Base-by-base conservation (phyloP, 2,797 vertebrate species). In the Manis javanica region DNA sequence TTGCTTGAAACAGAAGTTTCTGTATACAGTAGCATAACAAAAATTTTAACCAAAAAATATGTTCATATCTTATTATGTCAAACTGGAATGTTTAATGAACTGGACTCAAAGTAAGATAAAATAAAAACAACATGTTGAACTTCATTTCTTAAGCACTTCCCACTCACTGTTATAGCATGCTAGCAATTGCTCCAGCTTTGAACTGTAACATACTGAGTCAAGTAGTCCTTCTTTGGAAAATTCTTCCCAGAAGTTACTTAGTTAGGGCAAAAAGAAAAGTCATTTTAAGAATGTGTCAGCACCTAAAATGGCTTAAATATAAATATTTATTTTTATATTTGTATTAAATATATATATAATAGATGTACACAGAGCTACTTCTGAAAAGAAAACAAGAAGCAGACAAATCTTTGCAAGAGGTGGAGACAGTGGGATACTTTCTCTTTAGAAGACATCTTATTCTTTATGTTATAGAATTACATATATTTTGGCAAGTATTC, bases 171-270 rank as follows among this genome's bases (percentile, higher is more conserved):
- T 87, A 96, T 1, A 95, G n/a, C 2, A 12, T 55, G 72, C 53
- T 82, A 95, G 69, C 57, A 94, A 84, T 94, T 94, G 72, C 72
- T 93, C 2, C 0, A 92, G 61, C 90, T 96, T 53, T 90, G 71
- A 96, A 92, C 95, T 94, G 96, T 68, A 90, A 95, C 39, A 74
- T n/a, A 96, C 19, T 81, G 78, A 95, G 29, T 91, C 64, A 94
- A 91, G 89, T 85, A 97, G 49, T 69, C 87, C 84, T 98, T 97
- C 91, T 77, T 59, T 90, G 94, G 92, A 97, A 98, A 98, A 96
- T 91, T 97, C 46, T 96, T 91, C 42, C 85, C 86, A 16, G 39
- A 68, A 96, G 82, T 94, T 96, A 96, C 57, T 97, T 83, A 96
- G 82, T 97, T 81, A 96, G 82, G 64, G 77, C 49, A 93, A 97